These are phyloP conservation scores for Drosophila tani DNA, from an alignment of 1,140 invertebrate genomes.

Conservation along the genomic window DNA sequence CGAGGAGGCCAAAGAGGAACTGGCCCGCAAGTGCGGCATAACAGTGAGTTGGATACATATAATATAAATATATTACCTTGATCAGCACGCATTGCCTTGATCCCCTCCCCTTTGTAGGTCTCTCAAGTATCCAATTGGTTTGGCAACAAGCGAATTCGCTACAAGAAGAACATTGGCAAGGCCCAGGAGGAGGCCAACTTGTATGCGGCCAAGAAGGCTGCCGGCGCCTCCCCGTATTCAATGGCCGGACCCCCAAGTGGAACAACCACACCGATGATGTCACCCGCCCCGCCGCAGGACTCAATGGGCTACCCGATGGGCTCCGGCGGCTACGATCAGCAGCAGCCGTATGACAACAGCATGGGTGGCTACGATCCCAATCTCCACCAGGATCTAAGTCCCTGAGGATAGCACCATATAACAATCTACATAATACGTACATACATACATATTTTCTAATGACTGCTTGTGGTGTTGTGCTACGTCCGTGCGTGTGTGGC, in stretches of 20 bases:
- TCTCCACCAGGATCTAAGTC: constrained; percentile 92
- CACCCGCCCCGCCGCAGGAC: constrained; percentile 94
- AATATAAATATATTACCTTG: too few relatives aligned
- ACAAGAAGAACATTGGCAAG: constrained; percentile 99
- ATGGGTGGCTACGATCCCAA: constrained; percentile 94
- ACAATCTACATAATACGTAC: constrained; percentile 6
- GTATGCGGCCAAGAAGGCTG: constrained; percentile 99
- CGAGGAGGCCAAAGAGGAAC: constrained; percentile 99
- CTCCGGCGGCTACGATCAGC: constrained; percentile 93
- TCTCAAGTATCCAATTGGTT: constrained; percentile 99
- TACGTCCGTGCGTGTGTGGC: constrained; percentile 6
- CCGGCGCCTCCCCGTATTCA: constrained; percentile 96
- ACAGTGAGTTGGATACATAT: constrained; percentile 92
- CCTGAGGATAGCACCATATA: constrained; percentile 81
- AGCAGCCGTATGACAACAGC: constrained; percentile 93
- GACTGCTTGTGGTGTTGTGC: constrained; percentile 16
- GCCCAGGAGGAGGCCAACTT: constrained; percentile 99
- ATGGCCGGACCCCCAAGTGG: constrained; percentile 93
- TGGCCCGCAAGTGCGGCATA: constrained; percentile 99
- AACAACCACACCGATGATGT: constrained; percentile 96
- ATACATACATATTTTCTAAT: constrained; percentile 19
- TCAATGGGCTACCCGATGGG: constrained; percentile 95
- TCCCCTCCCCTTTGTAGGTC: constrained; percentile 54
- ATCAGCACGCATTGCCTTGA: not conserved
- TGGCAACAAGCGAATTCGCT: constrained; percentile 99